phyloP scores from a whole-genome alignment of 2,797 vertebrate species.

The Tamandua tetradactyla region DNA sequence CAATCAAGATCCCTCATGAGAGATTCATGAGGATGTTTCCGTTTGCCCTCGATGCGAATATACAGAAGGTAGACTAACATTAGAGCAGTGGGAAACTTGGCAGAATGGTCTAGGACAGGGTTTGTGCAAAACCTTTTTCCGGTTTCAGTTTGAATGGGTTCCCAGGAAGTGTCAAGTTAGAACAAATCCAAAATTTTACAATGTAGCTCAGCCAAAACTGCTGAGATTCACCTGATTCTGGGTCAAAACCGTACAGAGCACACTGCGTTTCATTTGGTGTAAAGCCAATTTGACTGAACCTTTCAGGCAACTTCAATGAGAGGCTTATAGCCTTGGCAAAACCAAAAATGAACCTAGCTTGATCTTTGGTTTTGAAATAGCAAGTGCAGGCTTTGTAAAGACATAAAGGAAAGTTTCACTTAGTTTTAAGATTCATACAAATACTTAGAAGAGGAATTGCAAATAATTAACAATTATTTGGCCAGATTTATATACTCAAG shows the following conservation, averaged over 20 bases:
- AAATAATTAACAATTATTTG: constrained; percentile 72
- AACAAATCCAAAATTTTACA: constrained; percentile 84
- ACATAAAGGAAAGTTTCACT: constrained; percentile 75
- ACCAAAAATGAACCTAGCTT: constrained; percentile 75
- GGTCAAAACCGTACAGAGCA: constrained; percentile 81
- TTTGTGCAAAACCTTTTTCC: constrained; percentile 82
- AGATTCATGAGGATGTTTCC: constrained; percentile 82
- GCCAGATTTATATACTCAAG: constrained; percentile 60
- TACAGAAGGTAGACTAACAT: constrained; percentile 79
- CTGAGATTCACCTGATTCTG: constrained; percentile 83
- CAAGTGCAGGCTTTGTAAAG: constrained; percentile 72
- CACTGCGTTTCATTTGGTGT: constrained; percentile 79
- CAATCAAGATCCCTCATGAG: constrained; percentile 78
- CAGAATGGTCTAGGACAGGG: constrained; percentile 74
- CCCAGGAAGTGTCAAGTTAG: constrained; percentile 83
- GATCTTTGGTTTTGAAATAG: constrained; percentile 73
- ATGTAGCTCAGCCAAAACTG: constrained; percentile 78
- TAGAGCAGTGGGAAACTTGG: constrained; percentile 82
- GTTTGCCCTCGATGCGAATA: constrained; percentile 77
- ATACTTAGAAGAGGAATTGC: constrained; percentile 48
- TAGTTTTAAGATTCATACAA: constrained; percentile 65
- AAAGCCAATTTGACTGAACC: constrained; percentile 73
- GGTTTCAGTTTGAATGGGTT: constrained; percentile 83
- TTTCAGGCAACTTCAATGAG: constrained; percentile 79
- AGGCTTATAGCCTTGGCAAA: constrained; percentile 77